phyloP scores from a whole-genome alignment of 2,797 vertebrate species.

The Girardinus metallicus region DNA sequence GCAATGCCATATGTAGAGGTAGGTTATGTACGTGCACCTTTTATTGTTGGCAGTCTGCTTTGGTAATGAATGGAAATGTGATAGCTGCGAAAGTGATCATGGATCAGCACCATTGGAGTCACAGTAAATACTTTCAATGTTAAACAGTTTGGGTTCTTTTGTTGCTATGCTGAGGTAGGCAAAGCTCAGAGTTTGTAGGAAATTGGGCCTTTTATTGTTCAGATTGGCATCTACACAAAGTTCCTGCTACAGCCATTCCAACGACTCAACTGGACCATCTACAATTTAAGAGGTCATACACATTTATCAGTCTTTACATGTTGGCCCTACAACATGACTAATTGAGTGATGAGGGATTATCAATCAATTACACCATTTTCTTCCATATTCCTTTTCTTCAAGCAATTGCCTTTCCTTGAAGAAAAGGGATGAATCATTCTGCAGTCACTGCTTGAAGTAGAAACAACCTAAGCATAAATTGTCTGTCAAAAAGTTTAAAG shows the following conservation, averaged over 20 bases:
- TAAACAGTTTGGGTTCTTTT: not conserved
- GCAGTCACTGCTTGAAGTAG: not conserved
- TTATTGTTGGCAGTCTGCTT: not conserved
- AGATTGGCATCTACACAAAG: not conserved
- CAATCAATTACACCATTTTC: too few relatives aligned
- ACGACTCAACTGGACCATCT: not conserved
- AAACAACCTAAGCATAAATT: not conserved
- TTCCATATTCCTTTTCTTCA: too few relatives aligned
- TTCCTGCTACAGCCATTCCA: not conserved
- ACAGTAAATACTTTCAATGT: not conserved
- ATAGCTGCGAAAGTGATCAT: not conserved
- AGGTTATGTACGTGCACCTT: not conserved
- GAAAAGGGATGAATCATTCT: not conserved
- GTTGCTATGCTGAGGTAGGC: not conserved
- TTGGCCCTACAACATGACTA: not conserved
- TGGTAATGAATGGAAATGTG: not conserved
- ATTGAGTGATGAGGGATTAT: not conserved
- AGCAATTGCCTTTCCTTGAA: too few relatives aligned
- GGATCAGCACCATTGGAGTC: not conserved
- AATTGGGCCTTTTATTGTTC: not conserved
- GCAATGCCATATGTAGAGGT: not conserved
- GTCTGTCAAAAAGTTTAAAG: not conserved
- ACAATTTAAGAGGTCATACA: not conserved
- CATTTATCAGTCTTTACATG: not conserved
- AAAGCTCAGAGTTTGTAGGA: not conserved